phyloP scores from a whole-genome alignment of 2,888 invertebrate genomes.

The Diaperis boleti region DNA sequence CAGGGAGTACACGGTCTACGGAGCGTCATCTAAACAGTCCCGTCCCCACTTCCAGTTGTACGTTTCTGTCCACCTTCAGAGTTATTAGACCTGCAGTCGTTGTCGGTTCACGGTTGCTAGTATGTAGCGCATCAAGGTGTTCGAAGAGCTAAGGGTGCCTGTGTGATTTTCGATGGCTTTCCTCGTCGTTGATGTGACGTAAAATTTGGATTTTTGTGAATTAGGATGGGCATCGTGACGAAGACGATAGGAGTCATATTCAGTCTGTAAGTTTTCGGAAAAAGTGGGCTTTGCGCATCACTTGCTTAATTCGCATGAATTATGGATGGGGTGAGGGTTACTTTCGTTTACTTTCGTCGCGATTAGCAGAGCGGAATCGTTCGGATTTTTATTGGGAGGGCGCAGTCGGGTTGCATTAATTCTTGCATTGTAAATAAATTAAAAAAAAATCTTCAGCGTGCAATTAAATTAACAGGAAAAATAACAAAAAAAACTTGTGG shows the following conservation, averaged over 20 bases:
- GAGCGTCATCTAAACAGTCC: conserved; percentile 16
- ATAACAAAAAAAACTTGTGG: too few species aligned
- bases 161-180: conserved; percentile 39
- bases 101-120: conserved; percentile 18
- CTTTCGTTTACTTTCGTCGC: conserved; percentile 40
- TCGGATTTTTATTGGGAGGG: conserved; percentile 6
- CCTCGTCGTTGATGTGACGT: background rate
- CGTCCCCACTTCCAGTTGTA: conserved; percentile 50
- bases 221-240: conserved; percentile 79
- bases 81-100: conserved; percentile 27
- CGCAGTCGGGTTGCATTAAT: background rate
- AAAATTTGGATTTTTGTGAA: conserved; percentile 2
- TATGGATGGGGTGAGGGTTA: conserved; percentile 9
- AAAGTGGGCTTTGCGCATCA: conserved; percentile 34
- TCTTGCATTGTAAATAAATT: too few species aligned
- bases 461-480: too few species aligned
- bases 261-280: conserved; percentile 76
- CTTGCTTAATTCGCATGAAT: conserved; percentile 34
- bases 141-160: conserved; percentile 14
- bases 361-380: conserved; percentile 24
- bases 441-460: too few species aligned
- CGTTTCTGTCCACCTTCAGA: conserved; percentile 50
- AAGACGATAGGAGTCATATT: conserved; percentile 84
- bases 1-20: background rate
- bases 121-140: conserved; percentile 7